Base-by-base conservation (phyloP, 64 coral and sea anemone species). In the Pocillopora damicornis region DNA sequence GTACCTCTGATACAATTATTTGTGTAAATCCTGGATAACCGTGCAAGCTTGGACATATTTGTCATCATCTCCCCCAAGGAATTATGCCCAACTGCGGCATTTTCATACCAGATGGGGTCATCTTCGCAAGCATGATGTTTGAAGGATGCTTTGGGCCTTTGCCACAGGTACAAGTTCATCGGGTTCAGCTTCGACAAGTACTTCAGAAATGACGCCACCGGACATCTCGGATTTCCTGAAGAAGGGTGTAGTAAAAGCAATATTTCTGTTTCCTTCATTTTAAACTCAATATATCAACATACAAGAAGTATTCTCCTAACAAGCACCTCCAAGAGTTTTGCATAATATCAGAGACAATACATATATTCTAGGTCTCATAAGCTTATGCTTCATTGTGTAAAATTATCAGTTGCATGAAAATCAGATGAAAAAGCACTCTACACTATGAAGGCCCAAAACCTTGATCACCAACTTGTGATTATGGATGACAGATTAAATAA, bases 1-100 rank as follows among this genome's bases (percentile, higher is more conserved):
- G 79, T 91, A 57, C 89, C 89, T 51, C 82, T 86, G 14, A 95
- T 89, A 42, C 94, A 92, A 66, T 95, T 82, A 86, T 95, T 95
- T 58, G 94, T 91, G 35, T 95, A 95, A 35, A 92, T 81, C 17
- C 82, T 86, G 38, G 94, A 95, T 13, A 95, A 77, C 63, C 86
- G 88, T 18, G 94, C 94, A 65, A 88, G 87, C 23, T 92, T 92
- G 20, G 94, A 95, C 88, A 95, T 92, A 22, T 81, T 87, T 0
- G 89, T 91, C 94, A 95, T 95, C 94, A 95, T 95, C 58, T 95
- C 89, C 12, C 94, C 94, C 15, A 95, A 45, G 13, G 94, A 92
- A 38, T 95, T 95, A 76, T 95, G 94, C 16, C 94, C 94, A 57
- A 95, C 87, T 37, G 94, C 77, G 11, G 91, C 89, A 86, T 88